Evolutionary conservation across 2,797 vertebrate species (phyloP).

Genomic region (Sparus aurata): DNA sequence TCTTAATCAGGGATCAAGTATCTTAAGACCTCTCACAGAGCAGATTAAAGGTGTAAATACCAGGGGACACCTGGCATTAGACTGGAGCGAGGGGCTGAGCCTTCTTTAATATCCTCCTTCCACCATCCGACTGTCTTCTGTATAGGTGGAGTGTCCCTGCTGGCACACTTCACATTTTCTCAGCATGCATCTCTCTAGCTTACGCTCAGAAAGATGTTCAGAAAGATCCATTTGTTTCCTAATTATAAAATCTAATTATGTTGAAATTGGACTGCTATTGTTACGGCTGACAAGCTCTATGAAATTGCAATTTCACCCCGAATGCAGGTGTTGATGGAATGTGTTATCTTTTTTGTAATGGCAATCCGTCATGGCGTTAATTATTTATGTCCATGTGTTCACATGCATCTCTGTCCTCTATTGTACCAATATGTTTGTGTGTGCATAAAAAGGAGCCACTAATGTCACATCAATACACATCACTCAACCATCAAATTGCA

Average conservation of each 20-base stretch:
- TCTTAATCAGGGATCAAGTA: conserved; percentile 74
- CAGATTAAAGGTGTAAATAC: conserved; percentile 74
- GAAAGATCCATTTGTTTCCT: conserved; percentile 50
- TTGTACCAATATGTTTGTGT: conserved; percentile 18
- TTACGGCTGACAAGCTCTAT: conserved; percentile 27
- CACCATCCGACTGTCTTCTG: conserved; percentile 20
- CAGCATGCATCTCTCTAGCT: conserved; percentile 44
- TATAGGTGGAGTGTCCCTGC: conserved; percentile 47
- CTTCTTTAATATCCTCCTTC: conserved; percentile 52
- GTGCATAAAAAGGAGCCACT: conserved; percentile 20
- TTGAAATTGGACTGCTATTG: conserved; percentile 50
- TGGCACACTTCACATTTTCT: conserved; percentile 54
- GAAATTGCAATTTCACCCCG: conserved; percentile 36
- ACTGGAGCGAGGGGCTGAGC: conserved; percentile 39
- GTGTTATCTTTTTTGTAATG: conserved; percentile 21
- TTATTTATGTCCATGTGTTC: conserved; percentile 8
- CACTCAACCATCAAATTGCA: conserved; percentile 8
- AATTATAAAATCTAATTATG: conserved; percentile 72
- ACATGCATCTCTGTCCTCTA: not conserved
- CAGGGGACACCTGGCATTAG: conserved; percentile 66
- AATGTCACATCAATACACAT: conserved; percentile 28
- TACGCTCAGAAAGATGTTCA: conserved; percentile 41
- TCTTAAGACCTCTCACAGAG: conserved; percentile 62
- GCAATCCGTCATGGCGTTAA: conserved; percentile 12
- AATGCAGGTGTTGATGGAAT: conserved; percentile 41